These are phyloP conservation scores for Lutjanus erythropterus DNA, from an alignment of 2,113 vertebrate genomes.

Conservation along the genomic window DNA sequence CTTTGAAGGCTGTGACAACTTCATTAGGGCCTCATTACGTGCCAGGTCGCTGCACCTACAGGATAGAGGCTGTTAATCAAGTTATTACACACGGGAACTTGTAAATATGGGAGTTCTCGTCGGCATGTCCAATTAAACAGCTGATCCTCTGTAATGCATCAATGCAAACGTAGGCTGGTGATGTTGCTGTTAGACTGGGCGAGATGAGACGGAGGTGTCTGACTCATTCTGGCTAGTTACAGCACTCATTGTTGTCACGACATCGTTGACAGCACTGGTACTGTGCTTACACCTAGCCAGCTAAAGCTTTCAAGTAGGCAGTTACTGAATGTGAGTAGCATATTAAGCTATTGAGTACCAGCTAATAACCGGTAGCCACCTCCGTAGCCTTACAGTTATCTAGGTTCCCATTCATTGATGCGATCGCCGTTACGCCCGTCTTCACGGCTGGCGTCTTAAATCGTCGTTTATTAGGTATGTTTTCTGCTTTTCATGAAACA, in stretches of 20 bases:
- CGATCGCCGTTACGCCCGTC: background rate
- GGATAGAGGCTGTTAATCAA: background rate
- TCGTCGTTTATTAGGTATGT: background rate
- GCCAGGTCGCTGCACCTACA: slow-evolving; percentile 15
- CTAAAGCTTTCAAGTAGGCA: background rate
- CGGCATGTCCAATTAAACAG: background rate
- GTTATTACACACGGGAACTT: background rate
- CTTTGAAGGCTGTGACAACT: background rate
- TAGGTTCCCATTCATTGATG: slow-evolving; percentile 18
- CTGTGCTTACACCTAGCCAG: background rate
- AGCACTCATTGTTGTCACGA: slow-evolving; percentile 26
- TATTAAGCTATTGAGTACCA: background rate
- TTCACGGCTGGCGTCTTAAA: background rate
- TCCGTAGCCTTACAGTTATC: slow-evolving; percentile 1
- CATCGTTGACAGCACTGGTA: slow-evolving; percentile 16
- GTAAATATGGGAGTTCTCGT: slow-evolving; percentile 1
- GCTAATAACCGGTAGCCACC: slow-evolving; percentile 3
- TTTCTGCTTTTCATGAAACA: background rate
- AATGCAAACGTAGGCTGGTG: slow-evolving; percentile 10
- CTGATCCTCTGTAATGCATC: slow-evolving; percentile 14
- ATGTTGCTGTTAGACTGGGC: slow-evolving; percentile 2
- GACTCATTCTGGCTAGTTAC: slow-evolving; percentile 30
- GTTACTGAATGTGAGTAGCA: background rate
- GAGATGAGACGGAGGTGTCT: slow-evolving; percentile 22
- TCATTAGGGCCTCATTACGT: background rate